Base-by-base conservation (phyloP, 1,140 invertebrate genomes). In the Conus betulinus region DNA sequence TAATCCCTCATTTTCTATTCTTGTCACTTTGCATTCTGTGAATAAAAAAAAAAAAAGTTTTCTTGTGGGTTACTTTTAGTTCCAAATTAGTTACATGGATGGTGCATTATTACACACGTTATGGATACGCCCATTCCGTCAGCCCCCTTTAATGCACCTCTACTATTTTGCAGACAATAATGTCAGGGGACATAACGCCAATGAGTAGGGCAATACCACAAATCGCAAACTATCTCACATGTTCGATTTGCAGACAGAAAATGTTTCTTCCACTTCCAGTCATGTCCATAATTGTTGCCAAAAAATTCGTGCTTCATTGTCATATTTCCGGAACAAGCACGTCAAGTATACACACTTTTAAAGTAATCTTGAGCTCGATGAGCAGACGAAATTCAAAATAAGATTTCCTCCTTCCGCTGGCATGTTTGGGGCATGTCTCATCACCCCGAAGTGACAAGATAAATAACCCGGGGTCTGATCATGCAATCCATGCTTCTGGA, bases 371-470 rank as follows among this genome's bases (percentile, higher is more conserved):
- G 20, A 17, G 7, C 20, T 15, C 57, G 57, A 60, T 60, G 82
- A 84, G 82, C 82, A 84, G 82, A 84, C 82, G 82, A 84, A n/a
- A 60, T 17, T 71, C 39, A 39, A 39, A 39, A n/a, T 52, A n/a
- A 57, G 3, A 79, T 87, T 74, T 74, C 85, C 55, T 74, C 85
- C 79, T 87, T 51, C 51, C 15, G 51, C 53, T 78, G 53, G 85
- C 85, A 79, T 87, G 85, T 87, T 87, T 78, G 71, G 85, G 53
- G 74, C 85, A 84, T 87, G 85, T 87, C 74, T 78, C 74, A 53
- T 23, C 79, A 81, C 5, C 5, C 23, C 15, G 20, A 71, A 71
- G 3, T 20, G 67, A 71, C 67, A 71, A 23, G 67, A 71, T 7
- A 71, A 71, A 23, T n/a, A 71, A 71, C 11, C 20, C 13, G 20